Evolutionary conservation across 1,140 invertebrate species (phyloP).

Genomic region (Drosophila ficusphila): DNA sequence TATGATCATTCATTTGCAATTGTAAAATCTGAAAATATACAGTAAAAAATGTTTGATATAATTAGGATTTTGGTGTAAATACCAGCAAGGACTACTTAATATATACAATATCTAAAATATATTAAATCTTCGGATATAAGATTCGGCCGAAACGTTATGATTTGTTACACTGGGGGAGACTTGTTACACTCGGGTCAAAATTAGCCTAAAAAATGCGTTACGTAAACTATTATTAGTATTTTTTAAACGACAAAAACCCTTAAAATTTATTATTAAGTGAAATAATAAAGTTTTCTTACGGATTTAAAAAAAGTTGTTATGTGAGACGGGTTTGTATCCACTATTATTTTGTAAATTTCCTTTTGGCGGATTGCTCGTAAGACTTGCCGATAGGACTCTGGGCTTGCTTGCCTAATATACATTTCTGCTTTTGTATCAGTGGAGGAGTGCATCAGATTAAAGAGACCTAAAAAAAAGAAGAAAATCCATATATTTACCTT

Average conservation of each 20-base stretch:
- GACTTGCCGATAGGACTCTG: slow-evolving; percentile 91
- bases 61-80: too few relatives aligned
- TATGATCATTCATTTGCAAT: slow-evolving; percentile 96
- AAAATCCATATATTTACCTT: too few relatives aligned
- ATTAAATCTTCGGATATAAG: too few relatives aligned
- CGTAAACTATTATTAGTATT: too few relatives aligned
- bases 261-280: not conserved
- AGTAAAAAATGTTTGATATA: not conserved
- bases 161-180: too few relatives aligned
- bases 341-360: slow-evolving; percentile 92
- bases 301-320: slow-evolving; percentile 92
- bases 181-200: too few relatives aligned
- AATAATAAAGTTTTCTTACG: slow-evolving; percentile 84
- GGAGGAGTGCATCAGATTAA: slow-evolving; percentile 91
- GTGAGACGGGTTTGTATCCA: slow-evolving; percentile 92
- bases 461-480: slow-evolving; percentile 90
- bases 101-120: not conserved
- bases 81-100: too few relatives aligned
- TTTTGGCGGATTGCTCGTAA: slow-evolving; percentile 92
- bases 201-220: too few relatives aligned
- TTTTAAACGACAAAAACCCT: too few relatives aligned
- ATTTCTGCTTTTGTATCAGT: slow-evolving; percentile 90
- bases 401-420: slow-evolving; percentile 91
- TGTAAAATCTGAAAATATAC: slow-evolving; percentile 70
- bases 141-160: too few relatives aligned